A percentile compares a stretch with the other conserved stretches of the same genome.
Evolutionary conservation across 2,888 invertebrate species (phyloP).

Genomic region (Philereme transversata): DNA sequence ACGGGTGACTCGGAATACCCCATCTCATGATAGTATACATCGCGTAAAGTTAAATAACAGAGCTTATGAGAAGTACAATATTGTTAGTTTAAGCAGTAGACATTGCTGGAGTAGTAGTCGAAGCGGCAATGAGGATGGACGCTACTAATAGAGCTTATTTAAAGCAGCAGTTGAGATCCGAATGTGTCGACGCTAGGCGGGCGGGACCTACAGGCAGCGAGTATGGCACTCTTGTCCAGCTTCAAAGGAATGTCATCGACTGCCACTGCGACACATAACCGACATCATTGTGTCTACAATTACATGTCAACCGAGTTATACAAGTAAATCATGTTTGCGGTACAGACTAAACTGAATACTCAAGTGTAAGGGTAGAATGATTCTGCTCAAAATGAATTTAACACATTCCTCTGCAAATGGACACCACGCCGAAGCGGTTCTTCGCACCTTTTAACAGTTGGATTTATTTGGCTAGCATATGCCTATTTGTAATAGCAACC

Average conservation of each 20-base stretch:
- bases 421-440: conserved; percentile 36
- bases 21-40: conserved; percentile 22
- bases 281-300: conserved; percentile 10
- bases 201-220: conserved; percentile 30
- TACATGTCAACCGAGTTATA: conserved; percentile 11
- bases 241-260: conserved; percentile 30
- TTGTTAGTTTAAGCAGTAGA: conserved; percentile 60
- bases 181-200: conserved; percentile 41
- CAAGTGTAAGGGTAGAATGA: conserved; percentile 3
- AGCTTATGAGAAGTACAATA: conserved; percentile 81
- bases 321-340: background rate
- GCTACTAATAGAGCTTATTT: conserved; percentile 45
- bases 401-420: conserved; percentile 41
- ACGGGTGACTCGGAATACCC: no score
- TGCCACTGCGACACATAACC: conserved; percentile 12
- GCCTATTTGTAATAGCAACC: conserved; percentile 32
- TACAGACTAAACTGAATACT: background rate
- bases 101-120: conserved; percentile 20
- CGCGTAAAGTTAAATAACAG: conserved; percentile 43
- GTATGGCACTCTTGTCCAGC: conserved; percentile 36
- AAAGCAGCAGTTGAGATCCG: conserved; percentile 56
- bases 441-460: conserved; percentile 48
- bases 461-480: conserved; percentile 23
- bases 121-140: conserved; percentile 49
- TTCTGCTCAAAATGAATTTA: conserved; percentile 10